These are phyloP conservation scores for Drosophila algonquin DNA, from an alignment of 2,888 invertebrate genomes.

Conservation along the genomic window DNA sequence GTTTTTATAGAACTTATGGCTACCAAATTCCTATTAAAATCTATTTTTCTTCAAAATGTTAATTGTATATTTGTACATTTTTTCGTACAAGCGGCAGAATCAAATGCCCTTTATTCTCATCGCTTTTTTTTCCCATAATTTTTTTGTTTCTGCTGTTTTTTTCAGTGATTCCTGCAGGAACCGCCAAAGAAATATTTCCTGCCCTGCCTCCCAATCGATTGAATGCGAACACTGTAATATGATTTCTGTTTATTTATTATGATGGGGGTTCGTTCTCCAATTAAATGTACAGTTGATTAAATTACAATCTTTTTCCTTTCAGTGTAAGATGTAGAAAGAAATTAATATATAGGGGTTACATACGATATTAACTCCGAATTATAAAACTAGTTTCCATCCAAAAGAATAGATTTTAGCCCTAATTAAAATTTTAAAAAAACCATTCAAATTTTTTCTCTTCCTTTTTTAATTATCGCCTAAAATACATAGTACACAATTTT, in stretches of 20 bases:
- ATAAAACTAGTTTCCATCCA: slow-evolving; percentile 30
- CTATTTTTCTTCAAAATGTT: too few species aligned
- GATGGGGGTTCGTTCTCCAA: slow-evolving; percentile 5
- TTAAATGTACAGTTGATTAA: slow-evolving; percentile 43
- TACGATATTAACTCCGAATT: slow-evolving; percentile 16
- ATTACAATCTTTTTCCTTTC: slow-evolving; percentile 2
- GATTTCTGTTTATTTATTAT: slow-evolving; percentile 37
- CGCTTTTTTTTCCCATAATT: too few species aligned
- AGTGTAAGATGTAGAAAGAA: slow-evolving; percentile 13
- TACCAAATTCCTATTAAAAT: too few species aligned
- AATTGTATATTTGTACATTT: too few species aligned
- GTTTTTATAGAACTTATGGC: too few species aligned
- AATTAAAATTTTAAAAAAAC: not conserved
- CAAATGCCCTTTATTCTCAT: too few species aligned
- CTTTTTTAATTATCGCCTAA: not conserved
- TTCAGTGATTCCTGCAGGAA: too few species aligned
- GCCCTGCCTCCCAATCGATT: not conserved
- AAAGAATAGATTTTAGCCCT: slow-evolving; percentile 5
- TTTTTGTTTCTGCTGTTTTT: too few species aligned
- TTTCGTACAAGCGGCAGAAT: too few species aligned
- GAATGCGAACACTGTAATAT: slow-evolving; percentile 18
- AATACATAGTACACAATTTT: not conserved
- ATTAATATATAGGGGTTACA: slow-evolving; percentile 10
- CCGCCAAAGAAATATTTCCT: too few species aligned
- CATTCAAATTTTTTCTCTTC: not conserved